A percentile compares a stretch with the other conserved stretches of the same genome.
Evolutionary conservation across 2,113 vertebrate genomes (phyloP).

Genomic region (Phyllostomus discolor): DNA sequence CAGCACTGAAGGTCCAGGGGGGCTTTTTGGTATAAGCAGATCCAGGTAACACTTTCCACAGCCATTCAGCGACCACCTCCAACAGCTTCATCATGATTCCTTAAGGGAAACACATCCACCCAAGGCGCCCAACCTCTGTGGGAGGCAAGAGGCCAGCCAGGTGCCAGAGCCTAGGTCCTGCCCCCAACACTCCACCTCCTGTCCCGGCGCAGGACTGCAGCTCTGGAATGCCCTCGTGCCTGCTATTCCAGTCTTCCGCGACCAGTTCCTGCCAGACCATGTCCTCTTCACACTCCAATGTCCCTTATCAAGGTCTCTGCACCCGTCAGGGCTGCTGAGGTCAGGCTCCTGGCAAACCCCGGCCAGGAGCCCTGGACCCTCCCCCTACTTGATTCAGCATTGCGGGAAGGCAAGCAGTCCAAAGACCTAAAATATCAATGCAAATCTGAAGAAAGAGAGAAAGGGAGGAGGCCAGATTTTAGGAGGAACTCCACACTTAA

Average conservation of each 20-base stretch:
- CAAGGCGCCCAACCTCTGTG: background rate
- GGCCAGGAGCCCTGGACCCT: background rate
- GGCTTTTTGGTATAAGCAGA: background rate
- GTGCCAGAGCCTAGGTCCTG: background rate
- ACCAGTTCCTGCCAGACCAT: slow-evolving; percentile 19
- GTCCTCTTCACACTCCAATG: slow-evolving; percentile 32
- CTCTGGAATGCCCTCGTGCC: slow-evolving; percentile 23
- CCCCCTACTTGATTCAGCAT: background rate
- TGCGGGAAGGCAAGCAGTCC: background rate
- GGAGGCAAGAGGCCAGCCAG: background rate
- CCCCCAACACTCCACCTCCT: background rate
- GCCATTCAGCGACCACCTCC: background rate
- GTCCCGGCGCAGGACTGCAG: background rate
- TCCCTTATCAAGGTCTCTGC: slow-evolving; percentile 51
- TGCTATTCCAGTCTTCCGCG: background rate
- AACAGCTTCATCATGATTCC: background rate
- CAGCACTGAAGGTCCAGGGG: background rate
- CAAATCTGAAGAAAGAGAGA: background rate
- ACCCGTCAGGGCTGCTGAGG: background rate
- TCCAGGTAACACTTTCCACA: background rate
- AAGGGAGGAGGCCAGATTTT: background rate
- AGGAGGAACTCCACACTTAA: slow-evolving; percentile 5
- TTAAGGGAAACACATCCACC: background rate
- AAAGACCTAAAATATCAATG: background rate
- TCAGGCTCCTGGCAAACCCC: slow-evolving; percentile 15